Evolutionary conservation across 2,888 invertebrate species (phyloP), one percentile per base, ranked within the genome.

Genomic region (Lumbricus terrestris): DNA sequence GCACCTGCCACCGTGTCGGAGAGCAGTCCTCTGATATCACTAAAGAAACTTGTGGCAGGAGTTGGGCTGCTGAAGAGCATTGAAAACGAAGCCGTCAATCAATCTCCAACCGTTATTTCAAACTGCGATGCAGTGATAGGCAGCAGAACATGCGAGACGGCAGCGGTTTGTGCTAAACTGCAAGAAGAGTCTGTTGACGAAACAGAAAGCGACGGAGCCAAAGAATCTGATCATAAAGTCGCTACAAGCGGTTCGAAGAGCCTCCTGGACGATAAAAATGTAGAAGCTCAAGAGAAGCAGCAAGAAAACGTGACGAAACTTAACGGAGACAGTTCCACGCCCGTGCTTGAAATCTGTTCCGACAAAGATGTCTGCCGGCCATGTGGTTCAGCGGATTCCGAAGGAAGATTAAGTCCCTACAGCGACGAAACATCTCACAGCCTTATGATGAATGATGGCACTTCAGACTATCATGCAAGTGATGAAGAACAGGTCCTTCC

Each of bases 31-130:
- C 85, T 85, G 16, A 85, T 37, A 37, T 85, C 85, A 35, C 23
- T 85, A 15, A 85, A 37, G 37, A 85, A 85, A 35, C 85, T 85
- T 85, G 85, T 85, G 35, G 85, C 85, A 85, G 37, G 85, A 35
- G 85, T 85, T 85, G 85, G 85, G 8, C 34, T 85, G 34, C 34
- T 85, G 35, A 37, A 85, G 23, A 33, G 35, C 85, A 18, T 35
- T 35, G 85, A 85, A 34, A 33, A 85, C 35, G 85, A 34, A 85
- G 15, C 85, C 85, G 35, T 35, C 35, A n/a, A 0, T 69, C 29
- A 69, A n/a, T 69, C 69, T 29, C 69, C 69, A n/a, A 69, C 69
- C n/a, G 5, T n/a, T 8, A 69, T 69, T 69, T 69, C 69, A n/a
- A n/a, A 69, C n/a, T n/a, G 69, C n/a, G 69, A 69, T 69, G 69